Evolutionary conservation across 2,113 vertebrate species (phyloP), one percentile per base, ranked within the genome.

Genomic region (Pseudopipra pipra): DNA sequence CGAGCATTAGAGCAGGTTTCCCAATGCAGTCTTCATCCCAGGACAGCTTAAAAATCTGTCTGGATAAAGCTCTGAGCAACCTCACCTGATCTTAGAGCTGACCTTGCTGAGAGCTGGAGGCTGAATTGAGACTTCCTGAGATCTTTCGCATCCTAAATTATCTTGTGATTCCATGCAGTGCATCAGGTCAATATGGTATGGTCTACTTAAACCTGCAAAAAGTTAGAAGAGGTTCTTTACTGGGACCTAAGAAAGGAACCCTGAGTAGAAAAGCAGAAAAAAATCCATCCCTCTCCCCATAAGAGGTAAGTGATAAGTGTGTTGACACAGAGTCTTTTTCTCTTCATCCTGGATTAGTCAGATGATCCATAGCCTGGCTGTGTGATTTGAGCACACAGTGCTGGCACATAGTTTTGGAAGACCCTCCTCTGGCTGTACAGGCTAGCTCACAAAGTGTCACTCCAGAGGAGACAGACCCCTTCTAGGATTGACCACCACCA

Each of bases 91-190:
- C 35, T 81, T 3, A 72, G 1, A 81, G 17, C n/a, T 74, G n/a
- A 66, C 28, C 18, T 19, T 61, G 35, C 39, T 81, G 35, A 46
- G 24, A 78, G 68, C 14, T 44, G 37, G 27, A 87, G 37, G 18
- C 25, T 85, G 61, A 43, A 66, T 5, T 0, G 0, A 35, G n/a
- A 71, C 12, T 10, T 62, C 8, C 30, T 62, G 61, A 82, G 51
- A 30, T 30, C 16, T 33, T 27, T 85, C 21, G 37, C 19, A 71
- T 30, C 8, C 27, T 72, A 49, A 86, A 54, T 59, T 63, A 49
- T 79, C 37, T 17, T 7, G 28, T 76, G 37, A 65, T 83, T 27
- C 52, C 9, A 14, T 27, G 44, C 12, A 30, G 19, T 35, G 9
- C 25, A 12, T 30, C 23, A 49, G 44, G 54, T 72, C n/a, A 52